A percentile compares a stretch with the other conserved stretches of the same genome.
phyloP scores from a whole-genome alignment of 1,140 invertebrate genomes.

The Riptortus pedestris region DNA sequence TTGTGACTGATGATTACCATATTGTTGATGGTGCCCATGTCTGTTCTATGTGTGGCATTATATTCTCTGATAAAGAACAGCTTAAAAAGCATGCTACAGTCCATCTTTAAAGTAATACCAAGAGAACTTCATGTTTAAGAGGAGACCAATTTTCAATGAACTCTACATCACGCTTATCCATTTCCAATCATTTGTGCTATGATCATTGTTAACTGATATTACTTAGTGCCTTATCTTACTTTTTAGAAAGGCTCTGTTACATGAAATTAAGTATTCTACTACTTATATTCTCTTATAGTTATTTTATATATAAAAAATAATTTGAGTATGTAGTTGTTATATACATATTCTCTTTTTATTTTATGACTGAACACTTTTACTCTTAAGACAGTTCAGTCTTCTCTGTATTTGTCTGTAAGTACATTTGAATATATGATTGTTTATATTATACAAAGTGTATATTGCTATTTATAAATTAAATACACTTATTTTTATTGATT shows the following conservation, averaged over 20 bases:
- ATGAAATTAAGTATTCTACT: too few species aligned
- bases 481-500: too few species aligned
- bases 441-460: too few species aligned
- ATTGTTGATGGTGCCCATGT: constrained; percentile 22
- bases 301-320: too few species aligned
- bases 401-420: too few species aligned
- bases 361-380: too few species aligned
- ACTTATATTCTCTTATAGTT: too few species aligned
- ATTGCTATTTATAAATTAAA: too few species aligned
- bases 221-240: constrained; percentile 16
- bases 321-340: too few species aligned
- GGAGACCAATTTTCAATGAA: not conserved
- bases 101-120: constrained; percentile 23
- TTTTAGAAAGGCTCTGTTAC: constrained; percentile 12
- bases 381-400: too few species aligned
- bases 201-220: not conserved
- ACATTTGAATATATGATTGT: too few species aligned
- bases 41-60: constrained; percentile 25
- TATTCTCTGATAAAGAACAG: constrained; percentile 26
- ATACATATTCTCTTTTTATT: too few species aligned
- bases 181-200: not conserved
- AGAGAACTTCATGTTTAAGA: not conserved
- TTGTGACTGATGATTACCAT: constrained; percentile 25
- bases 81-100: constrained; percentile 25
- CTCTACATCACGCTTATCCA: not conserved